phyloP scores from a whole-genome alignment of 2,888 invertebrate species.

The Drosophila algonquin region DNA sequence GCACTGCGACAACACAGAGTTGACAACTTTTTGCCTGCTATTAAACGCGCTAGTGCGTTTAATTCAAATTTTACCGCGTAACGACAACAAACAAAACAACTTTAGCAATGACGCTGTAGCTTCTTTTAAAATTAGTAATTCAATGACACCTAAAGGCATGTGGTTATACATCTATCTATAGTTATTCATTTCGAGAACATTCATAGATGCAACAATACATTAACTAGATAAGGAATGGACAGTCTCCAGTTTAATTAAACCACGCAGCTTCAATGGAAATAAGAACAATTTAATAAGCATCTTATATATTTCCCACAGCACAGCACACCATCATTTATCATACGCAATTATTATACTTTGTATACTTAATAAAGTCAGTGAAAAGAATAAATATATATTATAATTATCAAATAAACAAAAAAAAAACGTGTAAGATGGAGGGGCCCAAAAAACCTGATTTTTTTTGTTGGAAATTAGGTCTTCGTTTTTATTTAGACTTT shows the following conservation, averaged over 20 bases:
- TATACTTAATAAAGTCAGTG: constrained; percentile 26
- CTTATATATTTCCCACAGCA: constrained; percentile 32
- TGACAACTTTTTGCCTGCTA: too few relatives aligned
- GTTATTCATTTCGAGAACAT: too few relatives aligned
- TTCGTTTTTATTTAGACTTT: constrained; percentile 74
- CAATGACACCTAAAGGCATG: neutral
- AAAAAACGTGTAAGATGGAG: constrained; percentile 18
- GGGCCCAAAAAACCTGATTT: constrained; percentile 59
- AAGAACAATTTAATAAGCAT: constrained; percentile 15
- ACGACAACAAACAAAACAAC: neutral
- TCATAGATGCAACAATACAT: too few relatives aligned
- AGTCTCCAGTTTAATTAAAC: neutral
- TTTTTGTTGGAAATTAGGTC: constrained; percentile 67
- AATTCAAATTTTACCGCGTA: neutral
- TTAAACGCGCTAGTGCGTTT: too few relatives aligned
- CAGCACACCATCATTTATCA: constrained; percentile 29
- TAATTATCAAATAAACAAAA: constrained; percentile 34
- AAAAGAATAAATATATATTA: constrained; percentile 34
- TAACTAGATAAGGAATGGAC: neutral
- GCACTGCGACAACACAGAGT: too few relatives aligned
- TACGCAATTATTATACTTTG: constrained; percentile 37
- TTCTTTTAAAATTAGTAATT: neutral
- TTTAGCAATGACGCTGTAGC: neutral
- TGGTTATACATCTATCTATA: neutral
- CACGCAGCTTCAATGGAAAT: neutral